Base-by-base conservation (phyloP, 2,797 vertebrate genomes). In the Crenuchus spilurus region DNA sequence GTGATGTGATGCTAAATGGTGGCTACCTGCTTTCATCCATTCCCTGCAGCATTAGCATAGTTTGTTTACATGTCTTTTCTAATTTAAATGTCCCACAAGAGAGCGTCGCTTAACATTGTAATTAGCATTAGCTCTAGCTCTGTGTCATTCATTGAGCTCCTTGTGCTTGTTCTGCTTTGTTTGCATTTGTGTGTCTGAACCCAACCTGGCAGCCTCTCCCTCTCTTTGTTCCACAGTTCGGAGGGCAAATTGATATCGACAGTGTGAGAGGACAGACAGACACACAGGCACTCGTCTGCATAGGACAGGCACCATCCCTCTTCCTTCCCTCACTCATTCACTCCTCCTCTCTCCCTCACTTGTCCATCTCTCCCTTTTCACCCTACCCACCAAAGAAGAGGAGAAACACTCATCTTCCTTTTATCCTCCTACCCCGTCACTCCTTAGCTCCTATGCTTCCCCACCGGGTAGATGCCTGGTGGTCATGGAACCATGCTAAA, bases 201-300 rank as follows among this genome's bases (percentile, higher is more conserved):
- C 79, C 86, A 78, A 79, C 80, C 87, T 88, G 90, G 94, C 94
- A 93, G 92, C 86, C 79, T 92, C 83, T 93, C 84, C 87, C 88
- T 89, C 90, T 97, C 88, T 95, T 55, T 94, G 91, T 95, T 93
- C 86, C 92, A 77, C 96, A 99, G 97, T 67, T 92, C 96, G 91
- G 96, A 96, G 82, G 94, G 94, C 91, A 97, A 97, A 87, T 94
- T 99, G 94, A 98, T 99, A 90, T 99, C 97, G 62, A 98, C 97
- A 88, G 97, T 99, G 93, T 99, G 96, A 99, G 90, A 94, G 92
- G 94, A 94, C 90, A 90, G 86, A 92, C 87, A 85, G 72, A 78
- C 80, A 80, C 87, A 87, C 89, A 90, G 68, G 72, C 72, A 79
- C 79, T 86, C 90, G 87, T 87, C 90, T 88, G 86, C 76, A 37